Evolutionary conservation across 2,888 invertebrate genomes (phyloP), one percentile per base, ranked within the genome.

Genomic region (Globia sparganii): DNA sequence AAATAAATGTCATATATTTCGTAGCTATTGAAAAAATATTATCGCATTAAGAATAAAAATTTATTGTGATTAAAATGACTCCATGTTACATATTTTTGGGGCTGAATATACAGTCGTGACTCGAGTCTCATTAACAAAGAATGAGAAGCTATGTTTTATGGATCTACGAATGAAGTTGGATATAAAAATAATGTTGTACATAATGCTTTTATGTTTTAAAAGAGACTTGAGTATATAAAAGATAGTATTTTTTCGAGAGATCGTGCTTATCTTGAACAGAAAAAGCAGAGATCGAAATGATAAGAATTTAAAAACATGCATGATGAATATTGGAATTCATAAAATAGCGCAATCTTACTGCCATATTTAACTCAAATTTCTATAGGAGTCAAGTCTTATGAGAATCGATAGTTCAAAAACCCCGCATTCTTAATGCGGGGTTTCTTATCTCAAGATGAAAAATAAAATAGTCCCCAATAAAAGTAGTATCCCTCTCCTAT

Each of bases 71-170:
- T 68, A 53, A 18, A 25, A 25, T 69, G 37, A 1, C 5, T 8
- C 28, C 0, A 0, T 46, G 68, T 25, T 53, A 1, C n/a, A 31
- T 40, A 13, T 18, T n/a, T 43, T 73, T 21, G n/a, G 15, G 0
- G 6, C 11, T 59, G n/a, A 46, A 34, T 46, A 34, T 74, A 62
- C n/a, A 64, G 67, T 59, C 70, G 31, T 77, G n/a, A n/a, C n/a
- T n/a, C n/a, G n/a, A n/a, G 78, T 78, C 81, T 86, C 67, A 86
- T 86, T 87, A 84, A 77, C 71, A 86, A 87, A 75, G 15, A 86
- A 83, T 79, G 70, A 78, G 59, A 65, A 59, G 43, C 67, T 62
- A 37, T 80, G 37, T 62, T 83, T 74, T 59, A 74, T 72, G 37
- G 13, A 74, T 49, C 28, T 53, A 53, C 1, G 40, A 75, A 80